phyloP scores from a whole-genome alignment of 2,797 vertebrate genomes.

The Geotrypetes seraphini region DNA sequence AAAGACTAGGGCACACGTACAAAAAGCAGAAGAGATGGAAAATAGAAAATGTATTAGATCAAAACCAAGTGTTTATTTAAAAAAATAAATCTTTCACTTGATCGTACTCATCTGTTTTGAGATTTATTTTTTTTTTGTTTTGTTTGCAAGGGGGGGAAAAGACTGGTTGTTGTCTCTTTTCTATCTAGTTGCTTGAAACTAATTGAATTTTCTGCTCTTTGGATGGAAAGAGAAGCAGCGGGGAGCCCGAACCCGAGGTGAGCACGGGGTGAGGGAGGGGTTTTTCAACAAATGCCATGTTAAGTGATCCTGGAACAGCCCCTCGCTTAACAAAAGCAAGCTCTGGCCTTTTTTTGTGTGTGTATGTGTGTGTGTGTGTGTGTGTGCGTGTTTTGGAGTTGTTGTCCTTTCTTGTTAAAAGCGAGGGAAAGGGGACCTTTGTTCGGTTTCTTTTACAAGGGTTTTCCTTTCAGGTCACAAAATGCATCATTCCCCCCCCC shows the following conservation, averaged over 20 bases:
- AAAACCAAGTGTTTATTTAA: too few relatives aligned
- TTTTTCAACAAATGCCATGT: too few relatives aligned
- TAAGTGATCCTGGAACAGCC: too few relatives aligned
- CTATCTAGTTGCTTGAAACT: slow-evolving; percentile 63
- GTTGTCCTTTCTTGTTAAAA: slow-evolving; percentile 46
- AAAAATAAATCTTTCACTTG: slow-evolving; percentile 14
- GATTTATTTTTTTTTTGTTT: slow-evolving; percentile 10
- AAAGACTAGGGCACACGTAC: accelerated
- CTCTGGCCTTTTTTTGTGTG: background rate
- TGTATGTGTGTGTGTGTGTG: too few relatives aligned
- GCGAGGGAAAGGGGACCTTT: slow-evolving; percentile 40
- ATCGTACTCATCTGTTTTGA: slow-evolving; percentile 22
- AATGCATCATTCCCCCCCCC: too few relatives aligned
- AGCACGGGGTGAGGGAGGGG: slow-evolving; percentile 33
- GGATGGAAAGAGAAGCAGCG: slow-evolving; percentile 46
- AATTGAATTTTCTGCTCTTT: slow-evolving; percentile 67
- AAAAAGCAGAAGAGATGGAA: background rate
- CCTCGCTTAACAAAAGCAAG: slow-evolving; percentile 46
- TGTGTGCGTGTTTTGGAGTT: too few relatives aligned
- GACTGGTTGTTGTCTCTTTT: slow-evolving; percentile 44
- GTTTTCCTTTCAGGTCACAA: slow-evolving; percentile 47
- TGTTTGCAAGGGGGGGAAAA: too few relatives aligned
- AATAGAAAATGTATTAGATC: background rate
- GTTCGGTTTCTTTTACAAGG: slow-evolving; percentile 43
- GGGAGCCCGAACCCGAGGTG: slow-evolving; percentile 32